Evolutionary conservation across 2,797 vertebrate genomes (phyloP).

Genomic region (Orientallactaga sibirica): DNA sequence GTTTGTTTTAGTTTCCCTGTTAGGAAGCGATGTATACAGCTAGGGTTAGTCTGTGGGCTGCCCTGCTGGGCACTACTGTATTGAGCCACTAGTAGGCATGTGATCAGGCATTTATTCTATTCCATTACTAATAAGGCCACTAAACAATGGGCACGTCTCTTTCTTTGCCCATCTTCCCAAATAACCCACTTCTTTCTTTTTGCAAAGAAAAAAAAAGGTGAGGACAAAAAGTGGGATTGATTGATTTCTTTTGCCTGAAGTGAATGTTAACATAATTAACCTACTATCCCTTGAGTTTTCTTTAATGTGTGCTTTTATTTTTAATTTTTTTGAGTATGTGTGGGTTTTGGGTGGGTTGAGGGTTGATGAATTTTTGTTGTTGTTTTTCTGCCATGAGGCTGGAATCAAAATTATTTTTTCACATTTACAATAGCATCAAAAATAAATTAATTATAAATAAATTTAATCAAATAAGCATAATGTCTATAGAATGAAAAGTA

Average conservation of each 20-base stretch:
- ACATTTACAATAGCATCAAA: background rate
- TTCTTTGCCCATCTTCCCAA: background rate
- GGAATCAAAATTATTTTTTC: background rate
- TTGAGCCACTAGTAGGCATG: background rate
- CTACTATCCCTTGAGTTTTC: background rate
- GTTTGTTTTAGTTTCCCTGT: background rate
- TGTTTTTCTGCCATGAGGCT: background rate
- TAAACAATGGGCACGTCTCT: background rate
- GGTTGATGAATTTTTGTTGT: background rate
- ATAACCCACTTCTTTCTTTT: background rate
- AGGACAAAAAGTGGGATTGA: background rate
- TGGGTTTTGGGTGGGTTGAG: background rate
- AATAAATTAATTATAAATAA: background rate
- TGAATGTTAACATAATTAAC: constrained; percentile 5
- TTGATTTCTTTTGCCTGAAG: background rate
- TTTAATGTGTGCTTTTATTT: background rate
- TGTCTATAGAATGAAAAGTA: background rate
- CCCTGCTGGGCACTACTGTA: too few species aligned
- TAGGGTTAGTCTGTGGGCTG: background rate
- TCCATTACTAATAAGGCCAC: background rate
- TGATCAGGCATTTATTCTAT: background rate
- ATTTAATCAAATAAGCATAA: background rate
- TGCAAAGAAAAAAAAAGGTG: background rate
- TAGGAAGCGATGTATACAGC: background rate
- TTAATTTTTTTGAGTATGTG: background rate